A percentile compares a stretch with the other conserved stretches of the same genome.
Evolutionary conservation across 2,113 vertebrate genomes (phyloP).

Genomic region (Ciconia stormi): DNA sequence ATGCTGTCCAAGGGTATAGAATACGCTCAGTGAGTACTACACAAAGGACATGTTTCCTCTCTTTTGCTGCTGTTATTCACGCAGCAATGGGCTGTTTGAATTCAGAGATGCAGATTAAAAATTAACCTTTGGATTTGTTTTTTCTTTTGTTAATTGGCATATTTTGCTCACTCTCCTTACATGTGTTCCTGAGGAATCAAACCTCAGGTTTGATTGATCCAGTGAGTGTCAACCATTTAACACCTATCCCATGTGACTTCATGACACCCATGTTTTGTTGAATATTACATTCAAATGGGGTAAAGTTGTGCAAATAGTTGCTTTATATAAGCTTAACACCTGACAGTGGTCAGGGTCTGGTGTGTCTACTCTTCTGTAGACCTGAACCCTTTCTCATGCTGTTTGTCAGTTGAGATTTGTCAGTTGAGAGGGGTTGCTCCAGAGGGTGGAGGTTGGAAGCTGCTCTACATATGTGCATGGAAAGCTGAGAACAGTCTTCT

Average conservation of each 20-base stretch:
- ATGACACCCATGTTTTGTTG: not conserved
- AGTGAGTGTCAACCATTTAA: not conserved
- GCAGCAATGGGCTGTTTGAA: not conserved
- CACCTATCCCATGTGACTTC: not conserved
- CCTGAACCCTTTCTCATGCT: not conserved
- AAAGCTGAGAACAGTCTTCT: not conserved
- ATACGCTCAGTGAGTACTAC: not conserved
- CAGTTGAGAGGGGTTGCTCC: not conserved
- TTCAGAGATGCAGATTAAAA: not conserved
- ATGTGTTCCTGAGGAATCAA: not conserved
- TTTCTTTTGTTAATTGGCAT: not conserved
- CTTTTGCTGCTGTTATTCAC: not conserved
- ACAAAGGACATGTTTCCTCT: not conserved
- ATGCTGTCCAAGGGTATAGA: not conserved
- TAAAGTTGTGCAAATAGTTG: not conserved
- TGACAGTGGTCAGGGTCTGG: not conserved
- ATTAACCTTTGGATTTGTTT: not conserved
- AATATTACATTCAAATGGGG: not conserved
- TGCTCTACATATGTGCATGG: not conserved
- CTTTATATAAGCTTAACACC: not conserved
- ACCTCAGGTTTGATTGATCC: not conserved
- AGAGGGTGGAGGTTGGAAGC: not conserved
- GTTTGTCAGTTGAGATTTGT: not conserved
- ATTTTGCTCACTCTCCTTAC: not conserved
- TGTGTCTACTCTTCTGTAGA: not conserved